Conservation (phyloP, 2,888 invertebrate species). For the Sphinx pinastri region DNA sequence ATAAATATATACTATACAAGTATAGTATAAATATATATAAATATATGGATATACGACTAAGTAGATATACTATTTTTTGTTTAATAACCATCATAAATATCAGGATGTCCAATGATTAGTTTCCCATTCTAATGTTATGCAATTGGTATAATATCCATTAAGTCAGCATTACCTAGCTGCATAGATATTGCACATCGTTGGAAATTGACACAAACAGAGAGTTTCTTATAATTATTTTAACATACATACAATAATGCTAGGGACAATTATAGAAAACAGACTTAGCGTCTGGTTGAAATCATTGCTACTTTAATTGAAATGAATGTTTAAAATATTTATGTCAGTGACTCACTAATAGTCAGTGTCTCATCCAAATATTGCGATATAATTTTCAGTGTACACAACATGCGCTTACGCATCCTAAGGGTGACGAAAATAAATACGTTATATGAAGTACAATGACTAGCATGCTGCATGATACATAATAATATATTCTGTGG, state of each 20-base stretch:
- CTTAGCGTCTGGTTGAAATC: slow-evolving; percentile 8
- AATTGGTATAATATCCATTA: no score
- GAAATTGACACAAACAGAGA: background rate
- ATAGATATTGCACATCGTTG: no score
- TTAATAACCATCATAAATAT: no score
- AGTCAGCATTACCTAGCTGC: no score
- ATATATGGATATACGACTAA: no score
- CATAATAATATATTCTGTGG: background rate
- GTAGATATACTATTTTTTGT: no score
- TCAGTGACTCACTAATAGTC: slow-evolving; percentile 53
- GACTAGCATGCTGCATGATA: background rate
- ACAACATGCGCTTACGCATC: slow-evolving; percentile 26
- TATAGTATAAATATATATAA: no score
- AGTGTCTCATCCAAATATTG: slow-evolving; percentile 42
- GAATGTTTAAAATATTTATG: slow-evolving; percentile 41
- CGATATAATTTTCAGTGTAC: background rate
- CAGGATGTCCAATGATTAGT: no score
- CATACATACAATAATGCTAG: background rate
- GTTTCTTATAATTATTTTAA: background rate
- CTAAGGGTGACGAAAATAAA: slow-evolving; percentile 14
- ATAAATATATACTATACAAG: no score
- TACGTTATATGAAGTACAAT: background rate
- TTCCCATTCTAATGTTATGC: no score
- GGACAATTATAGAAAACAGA: no score
- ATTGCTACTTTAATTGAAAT: slow-evolving; percentile 45